phyloP scores from a whole-genome alignment of 2,797 vertebrate species.

The Cercopithecus neglectus region DNA sequence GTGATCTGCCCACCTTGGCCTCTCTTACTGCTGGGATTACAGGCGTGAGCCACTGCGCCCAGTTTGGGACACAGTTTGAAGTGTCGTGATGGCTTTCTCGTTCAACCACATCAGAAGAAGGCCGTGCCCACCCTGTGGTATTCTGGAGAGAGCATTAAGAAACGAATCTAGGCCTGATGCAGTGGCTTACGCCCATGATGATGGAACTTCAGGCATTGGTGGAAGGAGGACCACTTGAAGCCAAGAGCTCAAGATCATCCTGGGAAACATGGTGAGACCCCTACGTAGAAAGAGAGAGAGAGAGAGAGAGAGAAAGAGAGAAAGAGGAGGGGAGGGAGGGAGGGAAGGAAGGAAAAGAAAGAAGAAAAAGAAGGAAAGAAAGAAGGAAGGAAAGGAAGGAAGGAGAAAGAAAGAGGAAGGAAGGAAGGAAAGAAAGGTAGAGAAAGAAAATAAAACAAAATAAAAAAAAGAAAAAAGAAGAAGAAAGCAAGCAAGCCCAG shows the following conservation, averaged over 20 bases:
- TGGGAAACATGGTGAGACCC: not conserved
- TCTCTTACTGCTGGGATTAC: not conserved
- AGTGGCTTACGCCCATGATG: not conserved
- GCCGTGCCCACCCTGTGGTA: not conserved
- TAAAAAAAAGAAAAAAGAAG: too few relatives aligned
- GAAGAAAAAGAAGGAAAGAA: too few relatives aligned
- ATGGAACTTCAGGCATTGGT: not conserved
- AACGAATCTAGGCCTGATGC: not conserved
- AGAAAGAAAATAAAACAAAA: too few relatives aligned
- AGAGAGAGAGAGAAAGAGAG: too few relatives aligned
- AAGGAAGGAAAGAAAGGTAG: too few relatives aligned
- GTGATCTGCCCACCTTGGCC: not conserved
- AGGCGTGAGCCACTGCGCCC: not conserved
- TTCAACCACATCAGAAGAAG: not conserved
- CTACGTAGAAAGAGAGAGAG: too few relatives aligned
- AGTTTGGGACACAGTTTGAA: not conserved
- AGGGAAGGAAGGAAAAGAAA: too few relatives aligned
- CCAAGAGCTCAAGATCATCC: not conserved
- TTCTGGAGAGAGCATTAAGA: not conserved
- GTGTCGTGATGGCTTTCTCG: not conserved
- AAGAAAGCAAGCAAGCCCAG: too few relatives aligned
- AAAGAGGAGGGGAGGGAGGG: too few relatives aligned
- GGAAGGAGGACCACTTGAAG: not conserved
- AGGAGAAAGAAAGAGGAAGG: too few relatives aligned
- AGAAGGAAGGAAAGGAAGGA: too few relatives aligned